Conservation (phyloP, 2,888 invertebrate species). For the Noctuana brunneofusca region DNA sequence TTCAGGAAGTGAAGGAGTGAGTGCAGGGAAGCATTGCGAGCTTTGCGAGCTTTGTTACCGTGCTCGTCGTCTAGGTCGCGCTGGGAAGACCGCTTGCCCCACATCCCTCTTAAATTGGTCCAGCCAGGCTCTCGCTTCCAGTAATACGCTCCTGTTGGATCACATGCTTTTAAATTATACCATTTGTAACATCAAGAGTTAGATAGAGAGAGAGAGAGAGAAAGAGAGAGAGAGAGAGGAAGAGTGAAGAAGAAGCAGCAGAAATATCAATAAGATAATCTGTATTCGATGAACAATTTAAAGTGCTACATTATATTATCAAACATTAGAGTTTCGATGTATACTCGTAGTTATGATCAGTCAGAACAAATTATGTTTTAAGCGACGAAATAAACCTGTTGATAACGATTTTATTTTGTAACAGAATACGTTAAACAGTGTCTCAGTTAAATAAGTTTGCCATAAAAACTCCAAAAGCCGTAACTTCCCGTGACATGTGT, state of each 20-base stretch:
- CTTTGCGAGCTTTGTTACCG: conserved; percentile 54
- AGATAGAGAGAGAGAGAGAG: too few relatives aligned
- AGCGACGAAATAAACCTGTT: too few relatives aligned
- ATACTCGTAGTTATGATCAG: too few relatives aligned
- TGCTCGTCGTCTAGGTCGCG: conserved; percentile 61
- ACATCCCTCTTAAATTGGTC: conserved; percentile 90
- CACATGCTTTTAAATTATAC: conserved; percentile 26
- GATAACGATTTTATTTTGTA: background rate
- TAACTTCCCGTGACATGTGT: background rate
- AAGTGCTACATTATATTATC: background rate
- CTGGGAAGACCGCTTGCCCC: conserved; percentile 87
- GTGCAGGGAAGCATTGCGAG: conserved; percentile 35
- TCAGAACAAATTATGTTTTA: too few relatives aligned
- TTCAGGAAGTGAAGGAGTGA: conserved; percentile 1
- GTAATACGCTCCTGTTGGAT: conserved; percentile 85
- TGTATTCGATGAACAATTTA: background rate
- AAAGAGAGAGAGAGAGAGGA: background rate
- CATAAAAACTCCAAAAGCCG: conserved; percentile 5
- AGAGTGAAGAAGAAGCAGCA: background rate
- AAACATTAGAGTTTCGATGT: too few relatives aligned
- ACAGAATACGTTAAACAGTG: too few relatives aligned
- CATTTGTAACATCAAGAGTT: background rate
- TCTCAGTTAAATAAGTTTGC: background rate
- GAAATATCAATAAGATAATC: background rate
- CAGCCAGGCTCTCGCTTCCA: conserved; percentile 90